A percentile compares a stretch with the other conserved stretches of the same genome.
Conservation (phyloP, 64 coral and sea anemone genomes). For the Montipora capricornis region DNA sequence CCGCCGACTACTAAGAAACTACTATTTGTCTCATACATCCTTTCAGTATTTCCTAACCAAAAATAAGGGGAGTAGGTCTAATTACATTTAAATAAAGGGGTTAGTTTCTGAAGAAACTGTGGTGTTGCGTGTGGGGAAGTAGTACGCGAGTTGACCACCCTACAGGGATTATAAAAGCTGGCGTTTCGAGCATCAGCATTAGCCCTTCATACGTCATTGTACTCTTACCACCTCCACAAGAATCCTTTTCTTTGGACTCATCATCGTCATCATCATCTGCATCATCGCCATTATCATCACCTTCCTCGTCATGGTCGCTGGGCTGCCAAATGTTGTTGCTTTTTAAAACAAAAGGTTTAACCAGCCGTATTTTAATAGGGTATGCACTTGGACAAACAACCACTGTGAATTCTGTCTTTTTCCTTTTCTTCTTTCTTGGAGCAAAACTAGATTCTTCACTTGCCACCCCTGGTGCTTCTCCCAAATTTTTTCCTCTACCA, state of each 20-base stretch:
- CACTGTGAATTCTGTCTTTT: not conserved
- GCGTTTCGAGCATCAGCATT: no score
- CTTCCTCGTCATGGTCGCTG: constrained; percentile 1
- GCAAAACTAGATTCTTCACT: not conserved
- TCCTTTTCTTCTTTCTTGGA: constrained; percentile 2
- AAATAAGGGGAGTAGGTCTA: no score
- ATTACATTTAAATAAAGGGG: no score
- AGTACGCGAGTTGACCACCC: no score
- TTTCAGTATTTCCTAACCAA: no score
- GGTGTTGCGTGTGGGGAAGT: no score
- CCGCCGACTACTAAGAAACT: no score
- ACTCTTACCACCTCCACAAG: not conserved
- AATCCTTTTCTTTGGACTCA: not conserved
- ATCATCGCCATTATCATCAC: not conserved
- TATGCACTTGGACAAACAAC: no score
- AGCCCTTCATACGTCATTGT: not conserved
- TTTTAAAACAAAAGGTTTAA: constrained; percentile 47
- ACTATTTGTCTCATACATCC: no score
- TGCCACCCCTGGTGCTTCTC: not conserved
- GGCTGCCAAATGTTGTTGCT: constrained; percentile 1
- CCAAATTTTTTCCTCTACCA: constrained; percentile 25
- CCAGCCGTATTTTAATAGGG: constrained; percentile 4
- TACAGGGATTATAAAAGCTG: no score
- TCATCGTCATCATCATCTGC: not conserved
- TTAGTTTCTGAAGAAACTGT: no score